phyloP scores from a whole-genome alignment of 2,888 invertebrate genomes.

The Drosophila anomelani region DNA sequence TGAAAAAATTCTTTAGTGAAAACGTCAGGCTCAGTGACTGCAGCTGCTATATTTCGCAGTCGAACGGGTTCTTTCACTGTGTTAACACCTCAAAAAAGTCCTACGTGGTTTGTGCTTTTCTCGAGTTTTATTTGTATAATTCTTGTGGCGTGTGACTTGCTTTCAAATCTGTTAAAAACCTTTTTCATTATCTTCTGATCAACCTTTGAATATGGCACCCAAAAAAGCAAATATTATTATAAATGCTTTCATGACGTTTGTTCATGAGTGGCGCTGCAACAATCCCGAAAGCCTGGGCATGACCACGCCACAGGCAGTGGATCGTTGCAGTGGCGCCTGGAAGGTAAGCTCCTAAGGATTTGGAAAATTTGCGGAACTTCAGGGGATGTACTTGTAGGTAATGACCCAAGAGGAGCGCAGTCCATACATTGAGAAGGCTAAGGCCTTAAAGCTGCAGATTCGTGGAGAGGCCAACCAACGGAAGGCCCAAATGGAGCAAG shows the following conservation, averaged over 20 bases:
- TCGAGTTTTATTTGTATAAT: neutral
- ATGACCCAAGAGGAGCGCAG: constrained; percentile 72
- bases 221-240: neutral
- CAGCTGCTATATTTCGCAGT: neutral
- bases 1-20: too few species aligned
- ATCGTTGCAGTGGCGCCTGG: constrained; percentile 74
- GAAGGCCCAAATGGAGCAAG: constrained; percentile 58
- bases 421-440: constrained; percentile 69
- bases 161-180: neutral
- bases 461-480: constrained; percentile 58
- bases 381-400: constrained; percentile 45
- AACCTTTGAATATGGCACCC: neutral
- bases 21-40: neutral
- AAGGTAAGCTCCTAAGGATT: constrained; percentile 55
- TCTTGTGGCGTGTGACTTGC: neutral
- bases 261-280: constrained; percentile 68
- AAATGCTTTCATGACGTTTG: constrained; percentile 7
- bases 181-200: neutral
- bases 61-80: neutral
- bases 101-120: neutral
- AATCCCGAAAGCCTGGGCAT: constrained; percentile 45
- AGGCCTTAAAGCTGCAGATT: constrained; percentile 37
- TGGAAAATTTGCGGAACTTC: neutral
- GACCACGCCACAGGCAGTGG: constrained; percentile 56
- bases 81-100: neutral